phyloP scores from a whole-genome alignment of 1,140 invertebrate species.

The Paramacrobiotus metropolitanus region DNA sequence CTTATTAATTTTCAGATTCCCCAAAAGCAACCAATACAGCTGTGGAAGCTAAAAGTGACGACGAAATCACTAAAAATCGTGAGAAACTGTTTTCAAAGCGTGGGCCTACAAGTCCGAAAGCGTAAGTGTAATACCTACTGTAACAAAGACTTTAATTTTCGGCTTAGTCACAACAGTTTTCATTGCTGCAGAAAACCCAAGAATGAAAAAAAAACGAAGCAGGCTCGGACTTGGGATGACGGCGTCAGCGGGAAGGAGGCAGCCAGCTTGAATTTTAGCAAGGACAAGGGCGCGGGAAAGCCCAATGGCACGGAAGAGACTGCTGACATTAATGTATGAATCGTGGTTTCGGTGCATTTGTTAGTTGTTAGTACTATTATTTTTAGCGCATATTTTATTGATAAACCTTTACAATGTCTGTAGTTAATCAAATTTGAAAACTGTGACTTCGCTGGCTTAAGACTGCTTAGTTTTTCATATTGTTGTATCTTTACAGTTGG shows the following conservation, averaged over 20 bases:
- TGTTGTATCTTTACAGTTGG: no score
- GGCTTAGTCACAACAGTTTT: no score
- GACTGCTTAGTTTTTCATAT: no score
- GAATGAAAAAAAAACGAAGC: conserved; percentile 41
- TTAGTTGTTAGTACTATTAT: neutral
- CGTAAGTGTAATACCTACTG: no score
- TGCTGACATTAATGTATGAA: neutral
- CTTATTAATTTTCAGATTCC: conserved; percentile 9
- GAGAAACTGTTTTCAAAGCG: conserved; percentile 17
- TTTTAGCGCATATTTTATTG: no score
- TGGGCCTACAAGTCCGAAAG: conserved; percentile 10
- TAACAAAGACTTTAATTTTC: no score
- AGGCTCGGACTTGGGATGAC: conserved; percentile 66
- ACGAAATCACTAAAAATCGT: conserved; percentile 19
- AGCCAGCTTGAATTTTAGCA: conserved; percentile 55
- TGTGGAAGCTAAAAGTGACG: conserved; percentile 15
- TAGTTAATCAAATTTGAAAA: no score
- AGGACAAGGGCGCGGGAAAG: conserved; percentile 30
- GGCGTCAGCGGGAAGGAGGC: conserved; percentile 52
- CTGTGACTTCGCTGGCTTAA: no score
- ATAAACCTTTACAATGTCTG: no score
- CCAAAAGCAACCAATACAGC: conserved; percentile 9
- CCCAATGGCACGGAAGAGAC: neutral
- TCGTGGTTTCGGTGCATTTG: neutral
- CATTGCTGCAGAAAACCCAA: no score